Percentiles rank a stretch among this genome's conserved stretches.
These are phyloP conservation scores for Dinoponera quadriceps DNA, from an alignment of 1,140 invertebrate genomes.

Conservation along the genomic window DNA sequence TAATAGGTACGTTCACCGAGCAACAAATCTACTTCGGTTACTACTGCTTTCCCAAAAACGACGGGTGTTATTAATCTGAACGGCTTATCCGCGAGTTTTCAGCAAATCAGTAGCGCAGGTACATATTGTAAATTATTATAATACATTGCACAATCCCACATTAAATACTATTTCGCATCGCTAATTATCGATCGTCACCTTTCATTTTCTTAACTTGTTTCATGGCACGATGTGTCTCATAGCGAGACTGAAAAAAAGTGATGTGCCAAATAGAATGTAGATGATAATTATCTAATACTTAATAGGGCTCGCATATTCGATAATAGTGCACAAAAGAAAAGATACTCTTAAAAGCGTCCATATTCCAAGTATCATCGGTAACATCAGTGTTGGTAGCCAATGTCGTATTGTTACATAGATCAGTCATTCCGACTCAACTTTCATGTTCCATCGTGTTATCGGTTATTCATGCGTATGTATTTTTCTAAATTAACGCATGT, in stretches of 20 bases:
- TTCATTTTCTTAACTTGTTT: constrained; percentile 14
- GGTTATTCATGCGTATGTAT: not conserved
- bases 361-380: not conserved
- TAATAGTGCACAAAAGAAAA: not conserved
- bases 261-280: constrained; percentile 45
- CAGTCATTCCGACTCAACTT: constrained; percentile 12
- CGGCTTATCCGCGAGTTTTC: not conserved
- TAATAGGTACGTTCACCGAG: constrained; percentile 32
- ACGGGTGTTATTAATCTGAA: not conserved
- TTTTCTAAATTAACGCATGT: too few species aligned
- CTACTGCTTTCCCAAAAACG: constrained; percentile 13
- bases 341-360: not conserved
- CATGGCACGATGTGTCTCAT: constrained; percentile 58
- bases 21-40: not conserved
- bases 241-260: not conserved
- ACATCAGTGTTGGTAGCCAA: not conserved
- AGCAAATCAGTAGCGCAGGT: constrained; percentile 49
- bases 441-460: not conserved
- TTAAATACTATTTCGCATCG: constrained; percentile 62
- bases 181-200: constrained; percentile 40
- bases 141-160: constrained; percentile 70
- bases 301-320: not conserved
- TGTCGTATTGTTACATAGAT: not conserved
- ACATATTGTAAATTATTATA: constrained; percentile 26
- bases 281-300: constrained; percentile 21